Percentiles rank a stretch among this genome's conserved stretches.
These are phyloP conservation scores for Stegostoma tigrinum DNA, from an alignment of 2,113 vertebrate genomes.

Conservation along the genomic window DNA sequence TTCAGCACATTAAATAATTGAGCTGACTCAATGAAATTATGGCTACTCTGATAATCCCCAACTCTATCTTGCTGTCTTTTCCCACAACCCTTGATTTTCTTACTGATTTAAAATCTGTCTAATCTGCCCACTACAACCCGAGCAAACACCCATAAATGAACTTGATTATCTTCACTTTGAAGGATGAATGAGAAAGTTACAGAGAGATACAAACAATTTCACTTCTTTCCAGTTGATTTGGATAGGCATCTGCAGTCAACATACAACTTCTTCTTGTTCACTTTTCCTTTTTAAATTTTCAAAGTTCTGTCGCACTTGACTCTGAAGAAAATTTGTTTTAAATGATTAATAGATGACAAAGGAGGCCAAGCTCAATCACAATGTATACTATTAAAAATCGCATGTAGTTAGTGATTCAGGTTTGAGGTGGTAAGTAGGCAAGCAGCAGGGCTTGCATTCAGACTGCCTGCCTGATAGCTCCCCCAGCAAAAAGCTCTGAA, in stretches of 20 bases:
- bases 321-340: background rate
- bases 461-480: background rate
- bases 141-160: background rate
- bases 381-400: background rate
- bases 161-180: background rate
- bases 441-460: background rate
- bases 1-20: too few species aligned
- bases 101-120: too few species aligned
- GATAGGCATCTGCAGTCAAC: background rate
- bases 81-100: too few species aligned
- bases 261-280: background rate
- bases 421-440: background rate
- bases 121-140: background rate
- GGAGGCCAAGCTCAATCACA: background rate
- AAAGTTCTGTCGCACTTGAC: background rate
- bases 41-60: too few species aligned
- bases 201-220: background rate
- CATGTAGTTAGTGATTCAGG: background rate
- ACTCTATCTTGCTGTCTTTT: too few species aligned
- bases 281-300: background rate
- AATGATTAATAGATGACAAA: background rate
- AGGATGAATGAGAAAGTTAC: background rate
- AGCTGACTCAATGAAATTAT: too few species aligned
- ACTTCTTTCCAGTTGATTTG: background rate
- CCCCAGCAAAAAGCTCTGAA: background rate